Base-by-base conservation (phyloP, 2,888 invertebrate species). In the Xanthorhoe spadicearia region DNA sequence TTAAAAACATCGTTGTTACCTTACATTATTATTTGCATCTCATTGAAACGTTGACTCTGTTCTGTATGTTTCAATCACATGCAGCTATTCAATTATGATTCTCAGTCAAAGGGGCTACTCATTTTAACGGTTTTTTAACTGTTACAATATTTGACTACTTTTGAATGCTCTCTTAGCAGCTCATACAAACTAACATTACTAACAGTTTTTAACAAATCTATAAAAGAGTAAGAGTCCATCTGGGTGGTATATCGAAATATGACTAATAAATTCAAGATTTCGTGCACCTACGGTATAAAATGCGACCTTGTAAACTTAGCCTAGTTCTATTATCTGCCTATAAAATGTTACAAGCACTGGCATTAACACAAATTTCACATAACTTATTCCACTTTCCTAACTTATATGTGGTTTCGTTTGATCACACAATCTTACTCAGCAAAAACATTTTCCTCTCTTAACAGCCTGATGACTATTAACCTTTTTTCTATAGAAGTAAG, bases 341-440 rank as follows among this genome's bases (percentile, higher is more conserved):
- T 10, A 54, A n/a, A 19, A 61, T 15, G 49, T 53, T 58, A 66
- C 28, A 49, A 46, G 64, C 61, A 66, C 56, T 66, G 38, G 51
- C 65, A 70, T 70, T 67, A 70, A 49, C 69, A 60, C 46, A 69
- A 66, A 58, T 62, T 57, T 61, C 23, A 28, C 48, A 57, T 43
- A 17, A 59, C n/a, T 43, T 58, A 68, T 53, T 64, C 69, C 18
- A 69, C 70, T 73, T 73, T 69, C 64, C 51, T 66, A 49, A 60
- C 58, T 61, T 64, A 64, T 28, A 60, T 46, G 66, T 64, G 38
- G 61, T 68, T 68, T 68, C 66, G 68, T 66, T 53, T 61, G 56
- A 71, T 66, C 62, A 63, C 58, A 23, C 51, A 46, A 73, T 68
- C 69, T 69, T 70, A 71, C 70, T 70, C 73, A 68, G 72, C 74